Evolutionary conservation across 2,797 vertebrate species (phyloP), one percentile per base, ranked within the genome.

Genomic region (Acrossocheilus wenchowensis): DNA sequence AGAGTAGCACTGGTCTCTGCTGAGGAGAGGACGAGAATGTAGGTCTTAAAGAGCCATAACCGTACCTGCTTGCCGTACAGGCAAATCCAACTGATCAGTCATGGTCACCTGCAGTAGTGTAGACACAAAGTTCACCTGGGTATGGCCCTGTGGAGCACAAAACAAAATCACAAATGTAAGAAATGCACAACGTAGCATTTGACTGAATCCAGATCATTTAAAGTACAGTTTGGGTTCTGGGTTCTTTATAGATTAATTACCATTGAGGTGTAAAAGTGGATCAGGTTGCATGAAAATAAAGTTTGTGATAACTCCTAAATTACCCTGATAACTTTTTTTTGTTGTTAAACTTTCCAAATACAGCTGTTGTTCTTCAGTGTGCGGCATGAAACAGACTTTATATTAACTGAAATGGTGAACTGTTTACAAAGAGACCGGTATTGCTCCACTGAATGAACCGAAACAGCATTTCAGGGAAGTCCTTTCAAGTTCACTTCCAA

Each of bases 61-160:
- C 97, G 96, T 95, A 97, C 98, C 98, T 97, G 98, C 98, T 95
- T 99, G 98, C 90, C 98, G 97, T 90, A 99, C 97, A 88, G 97
- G 97, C 94, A 99, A 95, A 96, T 99, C 98, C 96, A 99, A 95
- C 92, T 99, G 97, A 88, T 99, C 97, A 8, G 98, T 97, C 98
- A 99, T 99, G 91, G 98, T 99, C 92, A 99, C 96, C 90, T 97
- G 98, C 93, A 99, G 97, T 92, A 99, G 94, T 81, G 97, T 96
- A 89, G 98, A 98, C 93, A 98, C 96, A 94, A 99, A 99, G 95
- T 97, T 99, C 92, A 98, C 96, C 91, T 97, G 97, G 85, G 96
- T 94, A 93, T 99, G 97, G 93, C 97, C 97, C 98, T 99, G 93
- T 54, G 41, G 23, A 41, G 78, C 62, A 8, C 15, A 48, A 73